Evolutionary conservation across 2,797 vertebrate species (phyloP), one percentile per base, ranked within the genome.

Genomic region (Carcharodon carcharias): DNA sequence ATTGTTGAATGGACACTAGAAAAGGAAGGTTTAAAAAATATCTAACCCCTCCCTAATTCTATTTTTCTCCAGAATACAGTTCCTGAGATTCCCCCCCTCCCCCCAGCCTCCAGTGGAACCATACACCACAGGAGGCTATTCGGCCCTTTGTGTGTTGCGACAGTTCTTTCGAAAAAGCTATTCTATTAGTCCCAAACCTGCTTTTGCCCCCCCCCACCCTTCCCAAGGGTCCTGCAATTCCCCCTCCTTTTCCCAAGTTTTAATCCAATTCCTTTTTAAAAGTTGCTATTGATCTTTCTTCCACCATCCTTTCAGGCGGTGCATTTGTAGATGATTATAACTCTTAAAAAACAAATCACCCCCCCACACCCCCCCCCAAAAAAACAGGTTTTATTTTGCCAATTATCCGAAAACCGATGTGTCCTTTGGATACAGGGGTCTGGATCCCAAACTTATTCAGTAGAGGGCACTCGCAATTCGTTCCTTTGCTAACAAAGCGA

Each of bases 391-490:
- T 71, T 28, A 3, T 71, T 71, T 73, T 73, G 9, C 71, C 80
- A 50, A 85, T 45, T 45, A 85, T 23, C 77, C 12, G 1, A 92
- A 50, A 85, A 85, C 50, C 40, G 4, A 11, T 2, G 16, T 21
- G 35, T 40, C 18, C 18, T 40, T 45, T 40, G 35, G n/a, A 21
- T 21, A 40, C 35, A 9, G 58, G 31, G 1, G 31, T 35, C 14
- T 7, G 31, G 65, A 69, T 73, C 14, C 69, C 69, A 56, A 95
- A 77, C 28, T 69, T 65, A 67, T 28, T 56, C 94, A 21, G 94
- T 8, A 95, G 94, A 95, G 69, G 69, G 94, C 69, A 95, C 9
- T 73, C 45, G 50, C 26, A 77, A 73, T 95, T 35, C 94, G n/a
- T 26, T 77, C 45, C 3, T 56, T 77, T 56, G 31, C 50, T 56